Base-by-base conservation (phyloP, 1,140 invertebrate species). In the Cataglyphis hispanica region DNA sequence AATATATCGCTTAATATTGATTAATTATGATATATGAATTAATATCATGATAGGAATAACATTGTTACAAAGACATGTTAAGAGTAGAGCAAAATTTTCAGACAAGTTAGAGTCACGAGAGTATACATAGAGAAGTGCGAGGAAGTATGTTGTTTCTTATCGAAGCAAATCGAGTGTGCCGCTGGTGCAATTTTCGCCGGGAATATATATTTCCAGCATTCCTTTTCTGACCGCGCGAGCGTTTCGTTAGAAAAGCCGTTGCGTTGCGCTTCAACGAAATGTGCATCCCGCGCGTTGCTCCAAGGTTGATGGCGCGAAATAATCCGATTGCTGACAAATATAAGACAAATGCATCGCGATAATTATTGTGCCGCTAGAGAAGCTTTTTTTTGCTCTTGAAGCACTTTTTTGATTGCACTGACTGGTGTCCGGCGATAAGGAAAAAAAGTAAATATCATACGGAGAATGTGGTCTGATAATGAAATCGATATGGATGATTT, bases 261-360 rank as follows among this genome's bases (percentile, higher is more conserved):
- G 63, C 10, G 43, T 31, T 31, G 43, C 31, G 13, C 10, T 81
- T 81, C 27, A 81, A 70, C 61, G 61, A 67, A 4, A 40, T 16
- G 46, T 4, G 8, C 31, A 25, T 77, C 46, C 16, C 50, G 43
- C 40, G 3, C 31, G 34, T 43, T 25, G 34, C 50, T n/a, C n/a
- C 34, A 22, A 70, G n/a, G 11, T 81, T 81, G 34, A 81, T 81
- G 66, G 34, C 19, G 37, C 50, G 37, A 81, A 70, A 70, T 81
- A 70, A 70, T 81, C 22, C 7, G 50, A 80, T 37, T 69, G 6
- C 31, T 31, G 61, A 70, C 50, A 70, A 43, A 37, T 19, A 16
- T 56, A 81, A 58, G 6, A 22, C 10, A 19, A 27, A 16, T 56
- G 43, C 50, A 27, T 80, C 27, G 31, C 16, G 50, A 80, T 27